Evolutionary conservation across 2,888 invertebrate genomes (phyloP), one percentile per base, ranked within the genome.

Genomic region (Isotomurus palustris): DNA sequence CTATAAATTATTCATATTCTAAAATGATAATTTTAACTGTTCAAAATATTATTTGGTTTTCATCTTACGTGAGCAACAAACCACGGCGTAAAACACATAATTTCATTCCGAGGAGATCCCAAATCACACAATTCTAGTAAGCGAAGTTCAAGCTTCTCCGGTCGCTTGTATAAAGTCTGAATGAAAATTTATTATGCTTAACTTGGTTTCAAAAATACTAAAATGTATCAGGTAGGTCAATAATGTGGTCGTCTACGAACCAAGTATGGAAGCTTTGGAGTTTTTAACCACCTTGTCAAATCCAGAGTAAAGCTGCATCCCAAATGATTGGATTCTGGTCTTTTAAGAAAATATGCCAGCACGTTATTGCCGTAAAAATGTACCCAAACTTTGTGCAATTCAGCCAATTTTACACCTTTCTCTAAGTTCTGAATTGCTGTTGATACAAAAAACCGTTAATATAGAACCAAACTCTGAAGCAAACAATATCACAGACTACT

Each of bases 81-180:
- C 70, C 70, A 70, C 14, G 70, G 70, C 19, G 70, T 58, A 53
- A 70, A 68, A 43, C 60, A 62, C 56, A 62, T 61, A 19, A 66
- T 58, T 49, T 66, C 64, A 54, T 53, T 59, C 55, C 60, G 57
- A 21, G 59, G 59, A 14, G 60, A 58, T 5, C 64, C 56, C 40
- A 68, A 45, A 17, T 66, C 70, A 40, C 64, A 61, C 6, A 68
- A 29, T 51, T 70, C 68, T 8, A 63, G 47, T 22, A 61, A 41
- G 41, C 57, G 52, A 6, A 59, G 32, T 28, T 70, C 68, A 17
- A 62, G 35, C 40, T 62, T 61, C 19, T 56, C 63, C 3, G 59
- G 60, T 32, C 62, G 52, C 43, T 70, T 70, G 58, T 66, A 70
- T 4, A 70, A 44, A 8, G 68, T 70, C 68, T 70, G 45, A 1